phyloP scores from a whole-genome alignment of 1,140 invertebrate species.

The Drosophila busckii region DNA sequence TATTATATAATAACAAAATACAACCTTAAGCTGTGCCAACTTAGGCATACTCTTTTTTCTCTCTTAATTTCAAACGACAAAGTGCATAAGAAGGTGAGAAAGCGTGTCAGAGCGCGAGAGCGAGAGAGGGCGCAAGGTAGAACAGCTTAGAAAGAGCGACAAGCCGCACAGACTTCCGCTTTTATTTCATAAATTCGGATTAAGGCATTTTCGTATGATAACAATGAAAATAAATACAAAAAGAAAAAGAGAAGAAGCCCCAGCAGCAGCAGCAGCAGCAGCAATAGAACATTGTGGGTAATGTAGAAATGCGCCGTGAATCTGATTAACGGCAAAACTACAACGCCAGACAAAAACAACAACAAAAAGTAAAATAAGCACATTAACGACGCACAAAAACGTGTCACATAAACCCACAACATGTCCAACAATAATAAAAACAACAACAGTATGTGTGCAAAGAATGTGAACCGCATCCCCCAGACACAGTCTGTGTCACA shows the following conservation, averaged over 20 bases:
- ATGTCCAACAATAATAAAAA: conserved; percentile 16
- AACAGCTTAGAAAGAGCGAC: conserved; percentile 26
- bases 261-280: no score
- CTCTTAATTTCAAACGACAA: no score
- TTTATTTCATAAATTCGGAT: conserved; percentile 76
- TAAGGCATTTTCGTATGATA: conserved; percentile 76
- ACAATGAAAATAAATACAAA: conserved; percentile 63
- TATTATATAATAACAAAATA: no score
- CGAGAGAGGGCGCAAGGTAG: conserved; percentile 2
- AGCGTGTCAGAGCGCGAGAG: conserved; percentile 4
- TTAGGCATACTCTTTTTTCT: no score
- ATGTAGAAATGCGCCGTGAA: conserved; percentile 64
- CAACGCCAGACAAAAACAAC: conserved; percentile 18
- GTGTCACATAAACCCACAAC: conserved; percentile 57
- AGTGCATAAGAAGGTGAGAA: conserved; percentile 7
- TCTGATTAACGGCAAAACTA: conserved; percentile 65
- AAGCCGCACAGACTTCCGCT: conserved; percentile 71
- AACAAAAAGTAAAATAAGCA: conserved; percentile 22
- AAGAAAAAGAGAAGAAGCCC: no score
- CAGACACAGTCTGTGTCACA: no score
- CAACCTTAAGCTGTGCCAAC: no score
- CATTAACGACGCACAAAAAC: conserved; percentile 32
- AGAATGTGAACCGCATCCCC: no score
- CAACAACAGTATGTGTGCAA: no score
- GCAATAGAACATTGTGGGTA: conserved; percentile 29